Percentiles rank a stretch among this genome's conserved stretches.
phyloP scores from a whole-genome alignment of 2,797 vertebrate genomes.

The Darevskia nairensis region DNA sequence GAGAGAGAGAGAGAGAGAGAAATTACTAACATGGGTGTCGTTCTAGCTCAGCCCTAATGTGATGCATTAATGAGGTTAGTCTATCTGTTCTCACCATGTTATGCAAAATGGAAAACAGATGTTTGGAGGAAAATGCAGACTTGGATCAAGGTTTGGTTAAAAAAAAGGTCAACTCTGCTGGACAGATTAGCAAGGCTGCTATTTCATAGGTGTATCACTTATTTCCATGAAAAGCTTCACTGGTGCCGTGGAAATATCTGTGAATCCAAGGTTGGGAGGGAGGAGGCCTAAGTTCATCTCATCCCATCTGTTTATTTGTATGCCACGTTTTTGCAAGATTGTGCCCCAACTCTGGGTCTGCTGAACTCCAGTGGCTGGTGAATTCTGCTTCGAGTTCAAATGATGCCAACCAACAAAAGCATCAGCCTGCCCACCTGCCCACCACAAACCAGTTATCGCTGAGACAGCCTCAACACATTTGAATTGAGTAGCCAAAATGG shows the following conservation, averaged over 20 bases:
- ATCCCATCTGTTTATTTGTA: no score
- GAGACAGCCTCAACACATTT: neutral
- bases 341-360: neutral
- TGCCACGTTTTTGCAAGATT: no score
- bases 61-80: constrained; percentile 9
- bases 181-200: neutral
- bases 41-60: neutral
- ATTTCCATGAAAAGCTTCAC: neutral
- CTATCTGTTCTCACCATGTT: neutral
- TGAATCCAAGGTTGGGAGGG: neutral
- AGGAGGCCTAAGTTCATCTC: neutral
- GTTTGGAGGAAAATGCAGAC: neutral
- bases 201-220: constrained; percentile 9
- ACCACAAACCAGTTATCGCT: neutral
- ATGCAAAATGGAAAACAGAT: neutral
- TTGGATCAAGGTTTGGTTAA: neutral
- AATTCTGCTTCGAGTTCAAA: neutral
- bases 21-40: neutral
- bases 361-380: neutral
- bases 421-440: neutral
- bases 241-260: constrained; percentile 12
- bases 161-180: neutral
- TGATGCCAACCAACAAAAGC: neutral
- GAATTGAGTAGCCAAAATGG: neutral
- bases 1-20: no score